phyloP scores from a whole-genome alignment of 2,888 invertebrate genomes.

The Philaethria dido region DNA sequence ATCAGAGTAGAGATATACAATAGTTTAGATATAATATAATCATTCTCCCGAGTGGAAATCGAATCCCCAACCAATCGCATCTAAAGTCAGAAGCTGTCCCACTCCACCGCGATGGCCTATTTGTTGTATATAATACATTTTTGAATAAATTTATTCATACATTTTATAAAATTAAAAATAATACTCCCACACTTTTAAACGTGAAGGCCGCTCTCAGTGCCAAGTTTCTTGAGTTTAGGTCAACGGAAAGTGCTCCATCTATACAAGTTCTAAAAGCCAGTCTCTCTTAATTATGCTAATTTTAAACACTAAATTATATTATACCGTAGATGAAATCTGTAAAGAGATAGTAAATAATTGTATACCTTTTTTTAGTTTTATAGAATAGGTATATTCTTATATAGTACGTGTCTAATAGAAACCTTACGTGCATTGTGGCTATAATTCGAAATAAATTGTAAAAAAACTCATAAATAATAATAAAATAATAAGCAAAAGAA shows the following conservation, averaged over 20 bases:
- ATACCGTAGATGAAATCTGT: neutral
- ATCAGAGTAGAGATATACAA: too few relatives aligned
- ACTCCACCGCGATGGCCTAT: too few relatives aligned
- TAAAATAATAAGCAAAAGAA: too few relatives aligned
- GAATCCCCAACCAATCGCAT: too few relatives aligned
- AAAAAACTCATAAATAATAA: too few relatives aligned
- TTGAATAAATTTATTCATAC: neutral
- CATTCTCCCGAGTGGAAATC: too few relatives aligned
- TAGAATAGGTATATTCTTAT: too few relatives aligned
- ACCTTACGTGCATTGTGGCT: too few relatives aligned
- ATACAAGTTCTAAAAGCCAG: neutral
- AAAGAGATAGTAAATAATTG: neutral
- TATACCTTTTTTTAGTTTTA: neutral
- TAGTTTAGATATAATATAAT: too few relatives aligned
- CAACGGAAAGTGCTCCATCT: constrained; percentile 14
- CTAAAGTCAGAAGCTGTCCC: too few relatives aligned
- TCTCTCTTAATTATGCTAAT: neutral
- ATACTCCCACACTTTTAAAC: neutral
- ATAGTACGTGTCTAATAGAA: too few relatives aligned
- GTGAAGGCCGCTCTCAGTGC: constrained; percentile 11
- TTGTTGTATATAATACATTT: neutral
- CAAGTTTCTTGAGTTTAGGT: constrained; percentile 19
- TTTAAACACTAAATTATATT: constrained; percentile 9
- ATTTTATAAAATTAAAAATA: constrained; percentile 8
- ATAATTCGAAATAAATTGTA: too few relatives aligned